A percentile compares a stretch with the other conserved stretches of the same genome.
These are phyloP conservation scores for Aviceda subcristata DNA, from an alignment of 2,113 vertebrate genomes.

Conservation along the genomic window DNA sequence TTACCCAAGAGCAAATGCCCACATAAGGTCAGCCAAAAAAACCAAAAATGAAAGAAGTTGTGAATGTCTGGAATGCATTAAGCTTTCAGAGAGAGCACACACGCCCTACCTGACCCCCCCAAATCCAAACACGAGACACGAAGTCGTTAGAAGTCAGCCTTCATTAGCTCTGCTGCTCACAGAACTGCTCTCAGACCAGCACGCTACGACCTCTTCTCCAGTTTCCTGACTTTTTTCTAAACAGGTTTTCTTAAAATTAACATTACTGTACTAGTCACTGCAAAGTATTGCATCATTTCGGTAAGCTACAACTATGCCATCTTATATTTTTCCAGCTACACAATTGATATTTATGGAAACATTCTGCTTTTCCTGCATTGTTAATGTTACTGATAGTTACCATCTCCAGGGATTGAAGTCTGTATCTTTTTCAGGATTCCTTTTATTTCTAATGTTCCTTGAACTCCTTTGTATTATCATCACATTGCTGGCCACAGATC, in stretches of 20 bases:
- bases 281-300: background rate
- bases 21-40: background rate
- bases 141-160: background rate
- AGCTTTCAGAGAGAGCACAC: background rate
- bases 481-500: background rate
- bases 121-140: background rate
- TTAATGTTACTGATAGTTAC: background rate
- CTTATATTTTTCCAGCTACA: background rate
- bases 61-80: background rate
- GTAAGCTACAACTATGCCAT: background rate
- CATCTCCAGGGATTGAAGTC: background rate
- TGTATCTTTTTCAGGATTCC: background rate
- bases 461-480: background rate
- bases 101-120: no score
- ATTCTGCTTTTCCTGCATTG: background rate
- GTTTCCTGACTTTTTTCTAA: background rate
- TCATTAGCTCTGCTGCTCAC: background rate
- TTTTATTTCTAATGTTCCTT: background rate
- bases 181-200: background rate
- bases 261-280: background rate
- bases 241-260: background rate
- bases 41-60: rapidly evolving
- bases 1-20: background rate
- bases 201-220: background rate
- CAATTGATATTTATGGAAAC: background rate